Conservation (phyloP, 2,888 invertebrate genomes). For the Drosophila subquinaria region DNA sequence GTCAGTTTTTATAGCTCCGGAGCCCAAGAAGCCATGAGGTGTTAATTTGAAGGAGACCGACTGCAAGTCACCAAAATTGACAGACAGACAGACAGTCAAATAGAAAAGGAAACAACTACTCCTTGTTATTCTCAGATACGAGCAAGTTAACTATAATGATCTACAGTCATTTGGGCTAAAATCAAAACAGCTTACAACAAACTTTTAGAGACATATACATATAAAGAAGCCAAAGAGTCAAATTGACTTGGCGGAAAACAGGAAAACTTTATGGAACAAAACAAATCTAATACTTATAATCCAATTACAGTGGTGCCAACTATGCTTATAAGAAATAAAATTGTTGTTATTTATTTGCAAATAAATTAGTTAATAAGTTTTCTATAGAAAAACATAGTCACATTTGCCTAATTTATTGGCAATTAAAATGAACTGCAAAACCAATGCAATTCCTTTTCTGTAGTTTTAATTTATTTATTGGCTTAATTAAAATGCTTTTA, state of each 20-base stretch:
- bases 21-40: conserved; percentile 47
- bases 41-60: conserved; percentile 48
- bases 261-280: conserved; percentile 1
- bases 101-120: background rate
- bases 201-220: conserved; percentile 2
- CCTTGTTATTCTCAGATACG: background rate
- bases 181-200: conserved; percentile 10
- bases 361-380: too few relatives aligned
- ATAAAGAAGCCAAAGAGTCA: background rate
- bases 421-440: too few relatives aligned
- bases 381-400: too few relatives aligned
- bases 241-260: conserved; percentile 1
- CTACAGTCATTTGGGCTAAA: background rate
- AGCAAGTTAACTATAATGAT: conserved; percentile 1
- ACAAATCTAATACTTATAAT: background rate
- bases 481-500: too few relatives aligned
- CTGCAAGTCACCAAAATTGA: background rate
- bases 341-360: too few relatives aligned
- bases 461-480: too few relatives aligned
- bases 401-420: too few relatives aligned
- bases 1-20: conserved; percentile 62
- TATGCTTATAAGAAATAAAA: background rate
- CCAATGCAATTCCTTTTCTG: too few relatives aligned
- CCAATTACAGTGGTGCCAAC: background rate
- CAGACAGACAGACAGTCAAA: conserved; percentile 1